A percentile compares a stretch with the other conserved stretches of the same genome.
These are phyloP conservation scores for Macropis europaea DNA, from an alignment of 2,888 invertebrate genomes.

Conservation along the genomic window DNA sequence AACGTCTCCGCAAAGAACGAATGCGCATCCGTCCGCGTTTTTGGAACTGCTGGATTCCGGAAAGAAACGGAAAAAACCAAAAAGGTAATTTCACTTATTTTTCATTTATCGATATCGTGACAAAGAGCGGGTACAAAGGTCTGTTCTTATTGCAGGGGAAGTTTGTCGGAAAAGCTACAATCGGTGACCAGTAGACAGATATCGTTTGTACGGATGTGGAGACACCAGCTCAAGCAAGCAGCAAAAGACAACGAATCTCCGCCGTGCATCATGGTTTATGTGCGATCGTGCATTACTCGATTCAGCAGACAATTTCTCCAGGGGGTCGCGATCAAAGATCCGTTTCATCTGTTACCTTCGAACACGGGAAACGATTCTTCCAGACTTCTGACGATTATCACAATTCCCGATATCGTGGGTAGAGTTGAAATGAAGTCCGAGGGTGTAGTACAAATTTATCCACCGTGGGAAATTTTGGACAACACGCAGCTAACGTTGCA, in stretches of 20 bases:
- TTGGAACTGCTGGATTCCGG: constrained; percentile 47
- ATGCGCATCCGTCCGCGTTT: background rate
- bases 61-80: constrained; percentile 58
- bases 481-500: constrained; percentile 50
- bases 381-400: constrained; percentile 57
- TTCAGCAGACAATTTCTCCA: constrained; percentile 64
- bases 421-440: constrained; percentile 53
- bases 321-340: constrained; percentile 64
- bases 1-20: constrained; percentile 40
- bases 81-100: constrained; percentile 48
- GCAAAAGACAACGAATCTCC: constrained; percentile 32
- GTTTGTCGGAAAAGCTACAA: constrained; percentile 64
- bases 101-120: background rate
- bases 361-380: background rate
- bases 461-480: constrained; percentile 70
- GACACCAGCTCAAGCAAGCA: constrained; percentile 63
- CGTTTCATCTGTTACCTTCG: constrained; percentile 54
- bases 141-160: constrained; percentile 63
- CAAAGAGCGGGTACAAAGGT: background rate
- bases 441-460: constrained; percentile 65
- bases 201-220: constrained; percentile 72
- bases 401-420: constrained; percentile 66
- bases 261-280: constrained; percentile 59
- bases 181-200: constrained; percentile 58
- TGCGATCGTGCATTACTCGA: constrained; percentile 44